A percentile compares a stretch with the other conserved stretches of the same genome.
phyloP scores from a whole-genome alignment of 1,140 invertebrate species.

The Diuraphis noxia region DNA sequence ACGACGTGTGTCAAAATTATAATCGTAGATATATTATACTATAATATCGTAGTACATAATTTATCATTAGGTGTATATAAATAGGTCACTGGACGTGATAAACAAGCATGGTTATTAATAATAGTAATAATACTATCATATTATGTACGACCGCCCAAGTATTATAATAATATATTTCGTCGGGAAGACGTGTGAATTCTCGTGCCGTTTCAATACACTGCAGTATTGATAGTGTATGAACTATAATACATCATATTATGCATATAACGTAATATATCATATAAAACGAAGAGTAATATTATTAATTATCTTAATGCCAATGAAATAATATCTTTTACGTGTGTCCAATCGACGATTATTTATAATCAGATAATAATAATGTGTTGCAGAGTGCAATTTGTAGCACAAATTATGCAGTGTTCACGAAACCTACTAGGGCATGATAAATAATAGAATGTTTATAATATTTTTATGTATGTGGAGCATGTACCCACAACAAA shows the following conservation, averaged over 20 bases:
- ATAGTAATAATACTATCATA: not conserved
- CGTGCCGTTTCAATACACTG: not conserved
- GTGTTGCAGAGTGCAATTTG: not conserved
- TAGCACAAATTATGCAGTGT: not conserved
- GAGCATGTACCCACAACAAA: too few relatives aligned
- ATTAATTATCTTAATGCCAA: not conserved
- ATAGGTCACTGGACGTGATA: not conserved
- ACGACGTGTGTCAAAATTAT: not conserved
- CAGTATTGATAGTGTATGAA: not conserved
- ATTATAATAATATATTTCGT: not conserved
- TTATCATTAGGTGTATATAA: not conserved
- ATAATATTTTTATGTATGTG: too few relatives aligned
- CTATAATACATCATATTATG: not conserved
- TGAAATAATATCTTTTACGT: not conserved
- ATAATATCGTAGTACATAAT: not conserved
- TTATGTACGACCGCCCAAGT: not conserved
- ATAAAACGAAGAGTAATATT: not conserved
- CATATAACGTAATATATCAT: not conserved
- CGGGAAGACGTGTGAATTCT: not conserved
- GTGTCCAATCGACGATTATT: not conserved
- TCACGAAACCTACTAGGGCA: not conserved
- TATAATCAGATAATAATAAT: too few relatives aligned
- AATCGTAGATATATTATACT: not conserved
- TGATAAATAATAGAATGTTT: too few relatives aligned
- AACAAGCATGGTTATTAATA: not conserved